A percentile compares a stretch with the other conserved stretches of the same genome.
phyloP scores from a whole-genome alignment of 1,140 invertebrate species.

The Dryas iulia region DNA sequence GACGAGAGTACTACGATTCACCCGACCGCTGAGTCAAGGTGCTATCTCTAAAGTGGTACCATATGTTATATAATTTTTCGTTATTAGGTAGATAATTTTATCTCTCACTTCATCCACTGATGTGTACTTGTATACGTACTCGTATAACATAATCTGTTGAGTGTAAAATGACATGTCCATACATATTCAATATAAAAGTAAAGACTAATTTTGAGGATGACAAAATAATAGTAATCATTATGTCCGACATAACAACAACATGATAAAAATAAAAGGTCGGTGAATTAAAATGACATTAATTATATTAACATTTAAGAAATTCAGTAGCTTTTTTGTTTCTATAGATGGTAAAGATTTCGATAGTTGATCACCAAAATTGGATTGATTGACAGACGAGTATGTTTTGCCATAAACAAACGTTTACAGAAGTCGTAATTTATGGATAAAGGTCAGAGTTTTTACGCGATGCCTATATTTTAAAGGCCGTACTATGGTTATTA shows the following conservation, averaged over 20 bases:
- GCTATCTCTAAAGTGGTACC: constrained; percentile 55
- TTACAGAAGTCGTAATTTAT: constrained; percentile 46
- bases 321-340: constrained; percentile 39
- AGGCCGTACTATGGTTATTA: not conserved
- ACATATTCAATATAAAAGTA: not conserved
- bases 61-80: constrained; percentile 66
- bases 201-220: not conserved
- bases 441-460: constrained; percentile 35
- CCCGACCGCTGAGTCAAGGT: constrained; percentile 48
- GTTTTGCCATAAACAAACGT: constrained; percentile 57
- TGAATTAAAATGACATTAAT: constrained; percentile 38
- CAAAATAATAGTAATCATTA: not conserved
- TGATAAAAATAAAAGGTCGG: constrained; percentile 26
- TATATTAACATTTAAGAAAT: constrained; percentile 37
- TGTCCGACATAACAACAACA: not conserved
- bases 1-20: constrained; percentile 32
- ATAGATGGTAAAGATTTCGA: constrained; percentile 62
- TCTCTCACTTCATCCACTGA: constrained; percentile 45
- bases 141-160: not conserved
- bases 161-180: not conserved
- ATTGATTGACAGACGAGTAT: constrained; percentile 63
- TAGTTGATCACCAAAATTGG: constrained; percentile 53
- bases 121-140: constrained; percentile 29
- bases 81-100: constrained; percentile 62
- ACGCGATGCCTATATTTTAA: not conserved